Evolutionary conservation across 2,113 vertebrate species (phyloP).

Genomic region (Muscicapa adusta): DNA sequence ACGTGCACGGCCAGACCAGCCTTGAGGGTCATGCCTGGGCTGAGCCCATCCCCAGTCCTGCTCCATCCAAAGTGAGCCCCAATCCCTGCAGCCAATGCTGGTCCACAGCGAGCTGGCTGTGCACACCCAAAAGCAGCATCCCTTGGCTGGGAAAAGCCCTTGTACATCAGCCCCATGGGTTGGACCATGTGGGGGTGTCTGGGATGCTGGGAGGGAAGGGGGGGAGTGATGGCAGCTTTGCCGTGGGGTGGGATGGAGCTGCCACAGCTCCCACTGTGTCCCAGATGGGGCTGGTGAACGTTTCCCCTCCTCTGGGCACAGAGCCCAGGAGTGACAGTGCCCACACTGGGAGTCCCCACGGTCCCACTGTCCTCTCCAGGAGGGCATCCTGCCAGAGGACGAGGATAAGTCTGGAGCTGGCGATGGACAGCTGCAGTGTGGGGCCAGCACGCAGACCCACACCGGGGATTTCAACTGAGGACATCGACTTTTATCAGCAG

Average conservation of each 20-base stretch:
- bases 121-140: not conserved
- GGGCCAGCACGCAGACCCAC: not conserved
- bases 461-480: not conserved
- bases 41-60: not conserved
- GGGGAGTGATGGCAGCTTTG: fast-evolving
- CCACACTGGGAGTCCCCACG: fast-evolving
- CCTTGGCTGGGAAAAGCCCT: fast-evolving
- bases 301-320: not conserved
- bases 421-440: fast-evolving
- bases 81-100: not conserved
- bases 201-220: fast-evolving
- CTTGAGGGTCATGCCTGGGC: no score
- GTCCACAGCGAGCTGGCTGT: fast-evolving
- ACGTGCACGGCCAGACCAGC: fast-evolving
- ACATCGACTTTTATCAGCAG: not conserved
- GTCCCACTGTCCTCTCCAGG: not conserved
- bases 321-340: not conserved
- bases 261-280: not conserved
- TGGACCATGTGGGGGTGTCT: not conserved
- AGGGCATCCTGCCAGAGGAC: not conserved
- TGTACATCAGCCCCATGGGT: fast-evolving
- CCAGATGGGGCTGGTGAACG: not conserved
- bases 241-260: not conserved
- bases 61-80: not conserved
- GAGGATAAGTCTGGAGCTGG: not conserved